Evolutionary conservation across 2,113 vertebrate genomes (phyloP).

Genomic region (Myrmophylax atrothorax): DNA sequence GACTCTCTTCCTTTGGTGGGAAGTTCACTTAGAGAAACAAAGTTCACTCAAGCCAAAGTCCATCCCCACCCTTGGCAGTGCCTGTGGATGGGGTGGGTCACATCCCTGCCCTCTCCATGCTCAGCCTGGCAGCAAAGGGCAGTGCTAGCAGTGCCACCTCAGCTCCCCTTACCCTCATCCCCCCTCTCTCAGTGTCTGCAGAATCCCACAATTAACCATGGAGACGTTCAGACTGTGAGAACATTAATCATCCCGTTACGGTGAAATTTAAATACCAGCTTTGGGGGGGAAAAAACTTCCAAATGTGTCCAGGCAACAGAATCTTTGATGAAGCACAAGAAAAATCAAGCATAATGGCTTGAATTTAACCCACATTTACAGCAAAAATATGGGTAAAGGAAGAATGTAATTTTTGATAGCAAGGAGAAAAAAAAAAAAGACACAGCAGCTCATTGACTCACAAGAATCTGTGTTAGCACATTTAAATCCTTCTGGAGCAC

Average conservation of each 20-base stretch:
- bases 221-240: conserved; percentile 7
- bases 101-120: not conserved
- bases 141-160: not conserved
- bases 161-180: not conserved
- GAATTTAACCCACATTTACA: conserved; percentile 26
- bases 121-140: not conserved
- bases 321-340: conserved; percentile 1
- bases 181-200: not conserved
- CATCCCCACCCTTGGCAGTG: not conserved
- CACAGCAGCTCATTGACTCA: not conserved
- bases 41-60: not conserved
- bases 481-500: not conserved
- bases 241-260: conserved; percentile 16
- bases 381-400: not conserved
- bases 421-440: not conserved
- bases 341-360: not conserved
- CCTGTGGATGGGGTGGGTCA: not conserved
- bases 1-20: not conserved
- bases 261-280: conserved; percentile 48
- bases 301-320: conserved; percentile 47
- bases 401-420: not conserved
- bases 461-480: not conserved
- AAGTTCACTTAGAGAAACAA: not conserved
- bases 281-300: not conserved
- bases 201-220: conserved; percentile 4